A percentile compares a stretch with the other conserved stretches of the same genome.
Conservation (phyloP, 2,797 vertebrate species). For the Cephalopachus bancanus region DNA sequence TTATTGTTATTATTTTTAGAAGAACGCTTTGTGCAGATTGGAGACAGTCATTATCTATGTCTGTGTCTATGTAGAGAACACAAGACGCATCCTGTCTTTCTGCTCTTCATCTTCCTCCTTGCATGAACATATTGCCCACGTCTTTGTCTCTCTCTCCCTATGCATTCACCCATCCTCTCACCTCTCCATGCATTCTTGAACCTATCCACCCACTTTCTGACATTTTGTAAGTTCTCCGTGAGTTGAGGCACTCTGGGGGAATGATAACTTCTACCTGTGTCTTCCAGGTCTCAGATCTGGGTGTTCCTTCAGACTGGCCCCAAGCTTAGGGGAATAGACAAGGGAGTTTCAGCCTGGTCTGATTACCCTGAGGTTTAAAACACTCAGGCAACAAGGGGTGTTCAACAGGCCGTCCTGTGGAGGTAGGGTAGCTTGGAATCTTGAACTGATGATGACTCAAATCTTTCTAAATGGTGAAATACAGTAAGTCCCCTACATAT, state of each 20-base stretch:
- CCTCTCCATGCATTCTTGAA: not conserved
- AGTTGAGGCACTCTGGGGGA: not conserved
- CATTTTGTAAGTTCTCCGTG: not conserved
- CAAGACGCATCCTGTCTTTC: not conserved
- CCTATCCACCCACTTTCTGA: not conserved
- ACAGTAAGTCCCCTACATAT: too few species aligned
- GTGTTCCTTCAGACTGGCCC: not conserved
- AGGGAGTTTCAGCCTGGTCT: not conserved
- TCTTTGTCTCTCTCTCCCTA: not conserved
- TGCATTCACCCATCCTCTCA: not conserved
- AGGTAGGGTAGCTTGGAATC: not conserved
- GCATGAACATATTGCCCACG: not conserved
- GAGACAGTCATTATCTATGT: not conserved
- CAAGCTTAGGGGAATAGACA: not conserved
- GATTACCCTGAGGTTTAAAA: not conserved
- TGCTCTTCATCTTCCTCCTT: not conserved
- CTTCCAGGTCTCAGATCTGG: not conserved
- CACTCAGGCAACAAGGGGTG: not conserved
- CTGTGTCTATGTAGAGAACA: not conserved
- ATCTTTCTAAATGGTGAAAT: conserved; percentile 21
- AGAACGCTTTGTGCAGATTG: not conserved
- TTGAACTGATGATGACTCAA: conserved; percentile 8
- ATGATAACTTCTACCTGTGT: not conserved
- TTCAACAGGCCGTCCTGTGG: not conserved
- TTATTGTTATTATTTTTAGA: not conserved